Base-by-base conservation (phyloP, 2,888 invertebrate species). In the Lasioglossum malachurum region DNA sequence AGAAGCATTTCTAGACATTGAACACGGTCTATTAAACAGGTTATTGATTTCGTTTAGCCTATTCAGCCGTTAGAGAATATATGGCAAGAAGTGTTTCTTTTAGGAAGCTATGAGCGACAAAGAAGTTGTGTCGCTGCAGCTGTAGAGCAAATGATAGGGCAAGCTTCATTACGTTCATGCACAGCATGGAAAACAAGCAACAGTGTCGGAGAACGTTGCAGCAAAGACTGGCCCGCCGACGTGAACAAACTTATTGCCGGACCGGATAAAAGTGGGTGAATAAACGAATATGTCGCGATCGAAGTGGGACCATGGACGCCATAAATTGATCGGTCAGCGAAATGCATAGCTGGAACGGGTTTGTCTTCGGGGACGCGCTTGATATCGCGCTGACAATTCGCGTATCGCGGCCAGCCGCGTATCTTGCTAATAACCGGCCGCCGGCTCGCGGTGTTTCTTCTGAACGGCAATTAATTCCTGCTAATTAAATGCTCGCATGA, bases 381-480 rank as follows among this genome's bases (percentile, higher is more conserved):
- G 88, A 75, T 88, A 88, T 83, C 88, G 80, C 88, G 77, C 72
- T 60, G 76, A 86, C 83, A 87, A 85, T 88, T 88, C 86, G 79
- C 86, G 76, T 78, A 88, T 83, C 88, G 67, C 85, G 74, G 49
- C 69, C 78, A 75, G 80, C 83, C 83, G 53, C 78, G 78, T 86
- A 86, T 87, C 88, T 80, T 57, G 64, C 86, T 78, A 86, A 88
- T 83, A 80, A 80, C 85, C 78, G 57, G n/a, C 64, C 88, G 86
- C 75, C 49, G 75, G 87, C 91, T 90, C 92, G 87, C 90, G 91
- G 89, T 90, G 93, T 92, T 92, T 91, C 89, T 90, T 86, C 83
- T 74, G 89, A 86, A 84, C 87, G 91, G 93, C 94, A 94, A 94
- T 94, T 94, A 94, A 94, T 94, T 94, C 92, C 92, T 92, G 93